Conservation (phyloP, 1,140 invertebrate genomes). For the Euwallacea similis region DNA sequence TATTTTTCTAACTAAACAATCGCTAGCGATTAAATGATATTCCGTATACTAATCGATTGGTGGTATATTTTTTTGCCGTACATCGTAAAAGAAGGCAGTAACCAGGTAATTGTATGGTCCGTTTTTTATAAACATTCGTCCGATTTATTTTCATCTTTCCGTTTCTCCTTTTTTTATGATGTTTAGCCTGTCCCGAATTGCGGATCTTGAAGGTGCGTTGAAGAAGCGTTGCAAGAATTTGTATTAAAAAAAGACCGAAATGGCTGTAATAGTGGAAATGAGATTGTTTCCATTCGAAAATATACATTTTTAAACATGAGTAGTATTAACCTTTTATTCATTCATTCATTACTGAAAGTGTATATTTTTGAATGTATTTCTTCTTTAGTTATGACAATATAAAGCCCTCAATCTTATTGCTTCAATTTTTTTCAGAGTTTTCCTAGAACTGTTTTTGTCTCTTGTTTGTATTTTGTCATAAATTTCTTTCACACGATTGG, state of each 20-base stretch:
- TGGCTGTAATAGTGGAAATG: neutral
- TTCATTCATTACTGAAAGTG: neutral
- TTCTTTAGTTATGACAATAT: neutral
- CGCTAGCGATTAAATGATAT: conserved; percentile 35
- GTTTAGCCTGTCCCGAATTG: conserved; percentile 47
- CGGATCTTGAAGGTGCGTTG: conserved; percentile 49
- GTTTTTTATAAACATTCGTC: conserved; percentile 34
- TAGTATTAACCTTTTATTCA: no score
- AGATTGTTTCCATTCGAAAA: neutral
- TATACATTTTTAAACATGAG: neutral
- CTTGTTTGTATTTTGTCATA: no score
- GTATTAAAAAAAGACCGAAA: neutral
- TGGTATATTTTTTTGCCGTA: conserved; percentile 50
- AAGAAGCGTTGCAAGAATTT: conserved; percentile 30
- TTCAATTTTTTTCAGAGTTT: no score
- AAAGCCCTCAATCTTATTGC: neutral
- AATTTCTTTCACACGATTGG: no score
- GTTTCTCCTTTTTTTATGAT: conserved; percentile 46
- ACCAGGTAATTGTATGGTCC: conserved; percentile 48
- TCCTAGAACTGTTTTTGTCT: no score
- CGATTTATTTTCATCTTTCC: conserved; percentile 39
- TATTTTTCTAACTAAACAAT: conserved; percentile 23
- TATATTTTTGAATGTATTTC: neutral
- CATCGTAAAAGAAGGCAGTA: conserved; percentile 45
- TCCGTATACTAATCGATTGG: conserved; percentile 49